Percentiles rank a stretch among this genome's conserved stretches.
phyloP scores from a whole-genome alignment of 2,113 vertebrate genomes.

The Ceyx margarethae region DNA sequence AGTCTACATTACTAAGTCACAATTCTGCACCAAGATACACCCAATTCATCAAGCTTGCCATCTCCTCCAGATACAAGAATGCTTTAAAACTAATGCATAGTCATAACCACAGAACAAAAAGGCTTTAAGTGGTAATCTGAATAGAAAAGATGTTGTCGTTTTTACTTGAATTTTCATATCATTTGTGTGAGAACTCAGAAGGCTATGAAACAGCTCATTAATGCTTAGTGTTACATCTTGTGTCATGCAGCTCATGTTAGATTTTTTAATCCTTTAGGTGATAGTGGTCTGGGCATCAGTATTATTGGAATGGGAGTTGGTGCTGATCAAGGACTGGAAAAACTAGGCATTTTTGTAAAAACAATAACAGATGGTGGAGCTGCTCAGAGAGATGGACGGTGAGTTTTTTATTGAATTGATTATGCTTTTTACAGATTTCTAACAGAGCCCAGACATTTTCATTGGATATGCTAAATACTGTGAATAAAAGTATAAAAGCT shows the following conservation, averaged over 20 bases:
- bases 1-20: background rate
- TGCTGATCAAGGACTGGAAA: conserved; percentile 91
- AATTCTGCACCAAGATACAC: background rate
- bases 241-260: background rate
- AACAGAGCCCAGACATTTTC: background rate
- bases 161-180: background rate
- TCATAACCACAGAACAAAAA: background rate
- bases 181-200: background rate
- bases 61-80: background rate
- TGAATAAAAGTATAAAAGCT: background rate
- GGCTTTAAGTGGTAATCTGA: background rate
- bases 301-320: conserved; percentile 96
- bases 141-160: background rate
- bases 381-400: conserved; percentile 86
- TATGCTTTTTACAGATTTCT: background rate
- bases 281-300: conserved; percentile 91
- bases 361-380: conserved; percentile 89
- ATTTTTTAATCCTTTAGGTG: conserved; percentile 72
- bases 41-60: background rate
- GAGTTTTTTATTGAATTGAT: conserved; percentile 36
- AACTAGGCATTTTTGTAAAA: conserved; percentile 94
- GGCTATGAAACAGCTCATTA: background rate
- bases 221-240: background rate
- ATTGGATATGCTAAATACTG: background rate
- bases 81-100: background rate